Evolutionary conservation across 1,140 invertebrate species (phyloP), one percentile per base, ranked within the genome.

Genomic region (Papilio machaon): DNA sequence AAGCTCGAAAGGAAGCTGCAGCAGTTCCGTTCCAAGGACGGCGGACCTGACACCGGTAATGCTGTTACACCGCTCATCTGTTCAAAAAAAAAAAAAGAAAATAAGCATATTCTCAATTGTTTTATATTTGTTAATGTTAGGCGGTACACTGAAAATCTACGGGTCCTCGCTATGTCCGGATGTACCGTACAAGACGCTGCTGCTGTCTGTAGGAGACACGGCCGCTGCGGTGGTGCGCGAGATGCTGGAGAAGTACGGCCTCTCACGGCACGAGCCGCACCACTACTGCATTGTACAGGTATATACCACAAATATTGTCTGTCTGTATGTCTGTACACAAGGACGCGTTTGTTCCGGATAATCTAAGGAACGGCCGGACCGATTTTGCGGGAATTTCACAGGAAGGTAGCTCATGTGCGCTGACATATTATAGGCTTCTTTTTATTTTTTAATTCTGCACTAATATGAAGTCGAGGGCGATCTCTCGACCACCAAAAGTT

Each of bases 81-180:
- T 30, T 30, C 23, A 30, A 47, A 1, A 43, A 43, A 43, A 43
- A 43, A 3, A 43, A 43, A 43, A 43, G 4, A 43, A 6, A 43
- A 30, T 30, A 1, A 30, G 23, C 23, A 30, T 30, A 30, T 30
- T 30, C 23, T 30, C 23, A 30, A 43, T 81, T 30, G 23, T 38
- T 9, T 54, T 70, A 2, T 10, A 4, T 43, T 76, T 64, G 13
- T 58, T 10, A 81, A 19, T 11, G 43, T 3, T 95, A 93, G 98
- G 99, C 75, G 99, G 99, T 73, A 99, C 99, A 7, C 94, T 99
- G 38, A 99, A 99, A 95, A 99, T 99, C 86, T 99, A 99, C 95
- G 99, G 99, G 38, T 98, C 99, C 92, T 98, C 98, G 15, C 95
- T 99, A 9, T 98, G 98, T 90, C 97, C 98, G 87, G 99, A 99